Conservation (phyloP, 1,140 invertebrate species). For the Drusus annulatus region DNA sequence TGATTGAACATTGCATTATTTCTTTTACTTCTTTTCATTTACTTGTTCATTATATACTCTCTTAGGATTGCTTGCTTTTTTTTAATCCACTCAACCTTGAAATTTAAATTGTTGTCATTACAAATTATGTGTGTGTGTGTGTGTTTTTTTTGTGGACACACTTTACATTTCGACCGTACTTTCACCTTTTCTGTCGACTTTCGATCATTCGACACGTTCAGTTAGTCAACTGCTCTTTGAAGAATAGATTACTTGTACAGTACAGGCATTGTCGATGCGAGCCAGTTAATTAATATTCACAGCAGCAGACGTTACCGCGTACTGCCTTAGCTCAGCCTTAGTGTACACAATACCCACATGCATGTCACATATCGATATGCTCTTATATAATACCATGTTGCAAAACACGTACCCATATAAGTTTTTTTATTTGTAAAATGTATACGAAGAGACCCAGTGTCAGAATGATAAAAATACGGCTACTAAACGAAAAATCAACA, state of each 20-base stretch:
- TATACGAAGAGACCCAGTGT: no score
- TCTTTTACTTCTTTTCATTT: neutral
- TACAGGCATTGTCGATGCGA: conserved; percentile 12
- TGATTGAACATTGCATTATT: no score
- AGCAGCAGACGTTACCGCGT: neutral
- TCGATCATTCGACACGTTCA: conserved; percentile 27
- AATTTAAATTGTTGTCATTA: no score
- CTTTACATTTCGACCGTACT: neutral
- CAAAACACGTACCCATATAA: no score
- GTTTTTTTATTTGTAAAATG: no score
- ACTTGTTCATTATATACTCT: neutral
- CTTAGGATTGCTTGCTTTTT: neutral
- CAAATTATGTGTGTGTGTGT: no score
- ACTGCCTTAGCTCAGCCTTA: neutral
- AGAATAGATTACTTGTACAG: conserved; percentile 1
- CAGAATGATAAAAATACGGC: no score
- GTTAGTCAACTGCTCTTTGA: conserved; percentile 20
- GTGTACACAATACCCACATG: neutral
- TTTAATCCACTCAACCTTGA: neutral
- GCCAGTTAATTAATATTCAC: conserved; percentile 15
- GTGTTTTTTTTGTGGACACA: no score
- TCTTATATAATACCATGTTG: no score
- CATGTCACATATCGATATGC: neutral
- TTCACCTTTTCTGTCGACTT: conserved; percentile 7
- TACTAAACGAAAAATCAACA: no score